A percentile compares a stretch with the other conserved stretches of the same genome.
These are phyloP conservation scores for Carpatolechia fugitivella DNA, from an alignment of 2,888 invertebrate genomes.

Conservation along the genomic window DNA sequence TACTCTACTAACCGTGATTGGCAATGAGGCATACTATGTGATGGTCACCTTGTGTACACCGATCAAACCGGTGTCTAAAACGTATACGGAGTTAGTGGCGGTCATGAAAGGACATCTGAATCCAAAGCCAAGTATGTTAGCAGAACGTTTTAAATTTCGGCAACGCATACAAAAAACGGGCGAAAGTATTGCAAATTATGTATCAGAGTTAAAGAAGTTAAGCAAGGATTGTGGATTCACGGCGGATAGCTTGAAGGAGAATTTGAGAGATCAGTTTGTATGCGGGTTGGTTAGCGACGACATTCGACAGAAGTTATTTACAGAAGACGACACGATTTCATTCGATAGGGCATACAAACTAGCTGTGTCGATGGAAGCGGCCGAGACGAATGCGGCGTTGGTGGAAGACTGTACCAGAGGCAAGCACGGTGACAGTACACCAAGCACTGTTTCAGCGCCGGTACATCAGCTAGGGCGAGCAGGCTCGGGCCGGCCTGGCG, in stretches of 20 bases:
- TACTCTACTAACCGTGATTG: slow-evolving; percentile 16
- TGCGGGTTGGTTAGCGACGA: background rate
- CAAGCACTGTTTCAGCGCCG: background rate
- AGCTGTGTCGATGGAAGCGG: slow-evolving; percentile 20
- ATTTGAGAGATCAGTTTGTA: slow-evolving; percentile 28
- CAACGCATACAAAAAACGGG: slow-evolving; percentile 5
- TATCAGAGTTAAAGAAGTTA: slow-evolving; percentile 14
- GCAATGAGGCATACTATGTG: slow-evolving; percentile 6
- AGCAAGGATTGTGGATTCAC: slow-evolving; percentile 18
- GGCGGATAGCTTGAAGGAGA: slow-evolving; percentile 22
- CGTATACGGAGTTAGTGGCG: background rate
- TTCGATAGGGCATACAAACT: slow-evolving; percentile 12
- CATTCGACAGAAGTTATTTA: slow-evolving; percentile 15
- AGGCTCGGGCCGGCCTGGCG: background rate
- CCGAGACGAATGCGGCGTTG: slow-evolving; percentile 17
- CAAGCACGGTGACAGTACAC: background rate
- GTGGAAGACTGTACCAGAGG: slow-evolving; percentile 11
- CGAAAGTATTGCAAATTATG: slow-evolving; percentile 10
- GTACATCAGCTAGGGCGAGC: background rate
- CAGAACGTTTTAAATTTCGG: slow-evolving; percentile 18
- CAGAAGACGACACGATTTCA: slow-evolving; percentile 15
- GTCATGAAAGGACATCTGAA: slow-evolving; percentile 14
- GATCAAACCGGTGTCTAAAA: slow-evolving; percentile 10
- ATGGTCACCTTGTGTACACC: slow-evolving; percentile 15
- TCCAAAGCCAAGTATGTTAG: slow-evolving; percentile 11